These are phyloP conservation scores for Fistularia commersonii DNA, from an alignment of 2,797 vertebrate genomes.

Conservation along the genomic window DNA sequence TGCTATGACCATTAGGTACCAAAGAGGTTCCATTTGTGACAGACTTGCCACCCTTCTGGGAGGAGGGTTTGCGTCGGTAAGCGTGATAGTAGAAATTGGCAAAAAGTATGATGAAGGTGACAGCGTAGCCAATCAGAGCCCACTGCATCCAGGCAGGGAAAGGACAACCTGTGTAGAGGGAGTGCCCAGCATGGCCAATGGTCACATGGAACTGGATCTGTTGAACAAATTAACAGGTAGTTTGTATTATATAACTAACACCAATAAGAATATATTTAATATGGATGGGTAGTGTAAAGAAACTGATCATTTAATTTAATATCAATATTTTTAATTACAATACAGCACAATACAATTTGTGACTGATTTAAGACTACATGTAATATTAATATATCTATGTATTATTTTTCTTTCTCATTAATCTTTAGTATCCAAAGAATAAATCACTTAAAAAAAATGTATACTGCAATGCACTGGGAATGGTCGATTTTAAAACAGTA, in stretches of 20 bases:
- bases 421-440: no score
- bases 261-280: no score
- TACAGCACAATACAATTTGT: no score
- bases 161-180: conserved; percentile 93
- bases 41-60: conserved; percentile 75
- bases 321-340: no score
- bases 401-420: no score
- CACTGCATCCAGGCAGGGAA: conserved; percentile 99
- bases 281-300: no score
- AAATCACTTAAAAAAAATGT: no score
- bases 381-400: no score
- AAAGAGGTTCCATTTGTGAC: conserved; percentile 73
- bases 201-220: conserved; percentile 98
- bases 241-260: neutral
- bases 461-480: no score
- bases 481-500: no score
- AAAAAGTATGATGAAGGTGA: conserved; percentile 96
- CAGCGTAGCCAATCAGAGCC: conserved; percentile 91
- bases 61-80: conserved; percentile 84
- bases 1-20: conserved; percentile 83
- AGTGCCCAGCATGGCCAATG: conserved; percentile 91
- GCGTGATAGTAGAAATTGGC: conserved; percentile 98
- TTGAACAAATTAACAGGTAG: conserved; percentile 21
- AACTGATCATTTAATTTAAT: no score
- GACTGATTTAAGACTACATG: no score